Base-by-base conservation (phyloP, 2,113 vertebrate species). In the Tenebrosternarchus preto region DNA sequence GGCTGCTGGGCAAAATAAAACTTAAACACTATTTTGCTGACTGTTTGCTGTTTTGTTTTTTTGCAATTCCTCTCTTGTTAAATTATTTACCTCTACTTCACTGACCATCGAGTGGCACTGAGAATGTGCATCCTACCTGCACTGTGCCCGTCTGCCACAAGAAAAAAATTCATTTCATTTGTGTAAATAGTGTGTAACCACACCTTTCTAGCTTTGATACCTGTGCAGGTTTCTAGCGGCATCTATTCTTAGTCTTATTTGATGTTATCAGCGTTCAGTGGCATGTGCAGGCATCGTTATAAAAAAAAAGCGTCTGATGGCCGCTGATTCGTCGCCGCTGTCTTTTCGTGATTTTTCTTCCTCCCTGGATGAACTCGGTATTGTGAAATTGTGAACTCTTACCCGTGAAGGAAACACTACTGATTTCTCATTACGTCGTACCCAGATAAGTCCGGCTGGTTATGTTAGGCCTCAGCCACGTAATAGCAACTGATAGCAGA, bases 371-470 rank as follows among this genome's bases (percentile, higher is more conserved):
- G 66, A 67, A 36, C 33, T 36, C 33, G 46, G 24, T 16, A 25
- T 73, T 86, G 56, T 76, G 46, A 82, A 82, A 46, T 70, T 82
- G 85, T 91, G 89, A 92, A 89, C 63, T 89, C 84, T 85, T 12
- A 7, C 46, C 73, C 82, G 53, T 85, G 55, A 69, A 85, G 88
- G 89, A 88, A 88, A 85, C 87, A 87, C 77, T 85, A 93, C 91
- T 85, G 88, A 91, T 92, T 59, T 7, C 76, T 80, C 86, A 91
- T 89, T 85, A 85, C 90, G 87, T 91, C 90, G 87, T 81, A 81
- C 84, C 66, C 85, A 87, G 87, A 90, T 89, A 84, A 91, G 88
- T 85, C 17, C 17, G 7, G 4, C 39, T 19, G 17, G 27, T 4
- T 33, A 5, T 66, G 29, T 20, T 33, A 7, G 70, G 46, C 70